phyloP scores from a whole-genome alignment of 2,797 vertebrate genomes.

The Cyclura pinguis region DNA sequence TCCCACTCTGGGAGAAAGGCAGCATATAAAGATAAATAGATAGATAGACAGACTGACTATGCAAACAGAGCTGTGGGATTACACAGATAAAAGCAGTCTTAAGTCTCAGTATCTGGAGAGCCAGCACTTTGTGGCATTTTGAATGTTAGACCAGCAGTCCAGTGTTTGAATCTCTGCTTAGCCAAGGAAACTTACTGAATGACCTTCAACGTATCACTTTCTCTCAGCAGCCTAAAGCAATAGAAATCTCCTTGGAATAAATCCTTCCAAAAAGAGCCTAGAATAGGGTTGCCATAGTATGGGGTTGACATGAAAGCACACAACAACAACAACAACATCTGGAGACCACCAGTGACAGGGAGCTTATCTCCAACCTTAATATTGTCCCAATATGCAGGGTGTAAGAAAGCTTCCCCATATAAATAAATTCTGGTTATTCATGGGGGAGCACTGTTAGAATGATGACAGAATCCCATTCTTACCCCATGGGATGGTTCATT shows the following conservation, averaged over 20 bases:
- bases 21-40: no score
- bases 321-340: no score
- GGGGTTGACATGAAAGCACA: no score
- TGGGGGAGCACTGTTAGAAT: not conserved
- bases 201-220: no score
- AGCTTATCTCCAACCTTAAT: not conserved
- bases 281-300: no score
- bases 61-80: not conserved
- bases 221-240: no score
- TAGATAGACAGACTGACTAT: not conserved
- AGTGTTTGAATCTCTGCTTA: no score
- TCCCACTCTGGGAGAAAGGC: no score
- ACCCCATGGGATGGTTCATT: not conserved
- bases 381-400: not conserved
- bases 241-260: no score
- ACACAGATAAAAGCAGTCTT: not conserved
- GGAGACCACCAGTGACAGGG: not conserved
- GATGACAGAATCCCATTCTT: not conserved
- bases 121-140: not conserved
- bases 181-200: no score
- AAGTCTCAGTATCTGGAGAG: not conserved
- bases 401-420: not conserved
- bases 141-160: no score
- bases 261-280: no score
- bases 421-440: not conserved